phyloP scores from a whole-genome alignment of 2,888 invertebrate genomes.

The Iselma pallidipennis region DNA sequence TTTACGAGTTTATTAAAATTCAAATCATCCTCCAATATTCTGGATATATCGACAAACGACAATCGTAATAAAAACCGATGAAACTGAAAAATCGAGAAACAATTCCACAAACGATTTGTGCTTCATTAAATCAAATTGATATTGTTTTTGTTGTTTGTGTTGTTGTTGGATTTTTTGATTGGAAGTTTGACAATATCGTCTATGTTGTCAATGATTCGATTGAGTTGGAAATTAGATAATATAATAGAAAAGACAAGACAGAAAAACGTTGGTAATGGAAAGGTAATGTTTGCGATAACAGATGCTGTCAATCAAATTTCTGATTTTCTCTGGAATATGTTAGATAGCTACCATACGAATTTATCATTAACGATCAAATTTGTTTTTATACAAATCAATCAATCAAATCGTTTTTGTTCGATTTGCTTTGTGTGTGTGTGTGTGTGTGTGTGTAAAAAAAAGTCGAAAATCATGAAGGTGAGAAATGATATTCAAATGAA shows the following conservation, averaged over 20 bases:
- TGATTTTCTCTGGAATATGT: too few relatives aligned
- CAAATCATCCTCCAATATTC: background rate
- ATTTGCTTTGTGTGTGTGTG: too few relatives aligned
- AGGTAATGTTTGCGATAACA: background rate
- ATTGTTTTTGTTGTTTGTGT: background rate
- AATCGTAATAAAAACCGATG: background rate
- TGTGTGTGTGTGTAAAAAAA: too few relatives aligned
- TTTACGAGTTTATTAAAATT: background rate
- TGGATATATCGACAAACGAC: too few relatives aligned
- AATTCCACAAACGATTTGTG: background rate
- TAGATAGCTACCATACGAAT: too few relatives aligned
- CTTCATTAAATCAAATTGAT: background rate
- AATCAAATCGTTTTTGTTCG: too few relatives aligned
- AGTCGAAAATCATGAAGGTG: too few relatives aligned
- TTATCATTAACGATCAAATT: too few relatives aligned
- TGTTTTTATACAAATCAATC: too few relatives aligned
- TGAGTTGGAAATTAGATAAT: background rate
- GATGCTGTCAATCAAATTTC: background rate
- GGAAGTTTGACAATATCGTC: background rate
- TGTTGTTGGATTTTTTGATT: background rate
- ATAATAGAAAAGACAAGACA: too few relatives aligned
- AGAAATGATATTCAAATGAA: too few relatives aligned
- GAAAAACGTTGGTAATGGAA: background rate
- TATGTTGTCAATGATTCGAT: background rate
- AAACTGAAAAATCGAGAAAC: background rate